These are phyloP conservation scores for Tolypeutes matacus DNA, from an alignment of 2,797 vertebrate genomes.

Conservation along the genomic window DNA sequence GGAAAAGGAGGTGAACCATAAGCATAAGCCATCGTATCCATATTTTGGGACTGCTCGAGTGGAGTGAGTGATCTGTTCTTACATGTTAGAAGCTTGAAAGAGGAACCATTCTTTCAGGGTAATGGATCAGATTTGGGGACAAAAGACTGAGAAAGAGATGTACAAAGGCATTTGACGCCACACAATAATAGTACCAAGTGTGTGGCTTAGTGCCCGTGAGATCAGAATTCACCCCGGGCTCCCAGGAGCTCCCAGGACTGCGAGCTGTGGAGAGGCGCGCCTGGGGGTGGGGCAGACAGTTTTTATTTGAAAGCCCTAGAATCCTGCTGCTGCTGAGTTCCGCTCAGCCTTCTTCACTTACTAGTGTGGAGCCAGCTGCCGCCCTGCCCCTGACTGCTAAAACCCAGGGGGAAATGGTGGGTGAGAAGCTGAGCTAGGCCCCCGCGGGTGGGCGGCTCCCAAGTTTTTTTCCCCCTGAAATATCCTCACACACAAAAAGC, in stretches of 20 bases:
- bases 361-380: constrained; percentile 44
- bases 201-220: constrained; percentile 55
- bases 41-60: constrained; percentile 37
- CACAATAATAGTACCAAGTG: constrained; percentile 61
- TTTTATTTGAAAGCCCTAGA: constrained; percentile 6
- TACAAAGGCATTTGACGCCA: constrained; percentile 49
- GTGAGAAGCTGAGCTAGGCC: constrained; percentile 44
- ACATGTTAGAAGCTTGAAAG: constrained; percentile 57
- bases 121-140: constrained; percentile 71
- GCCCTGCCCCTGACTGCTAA: not conserved
- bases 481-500: not conserved
- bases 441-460: not conserved
- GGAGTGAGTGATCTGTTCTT: constrained; percentile 35
- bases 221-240: constrained; percentile 58
- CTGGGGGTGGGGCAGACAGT: not conserved
- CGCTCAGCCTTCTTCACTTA: not conserved
- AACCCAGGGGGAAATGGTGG: constrained; percentile 31
- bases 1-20: constrained; percentile 6
- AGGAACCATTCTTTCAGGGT: constrained; percentile 48
- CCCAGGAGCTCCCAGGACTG: not conserved
- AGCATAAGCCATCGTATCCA: not conserved
- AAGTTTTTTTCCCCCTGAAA: not conserved
- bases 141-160: constrained; percentile 60
- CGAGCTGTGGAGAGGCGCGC: constrained; percentile 12
- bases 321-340: not conserved